phyloP scores from a whole-genome alignment of 2,888 invertebrate genomes.

The Euzetes globulus region DNA sequence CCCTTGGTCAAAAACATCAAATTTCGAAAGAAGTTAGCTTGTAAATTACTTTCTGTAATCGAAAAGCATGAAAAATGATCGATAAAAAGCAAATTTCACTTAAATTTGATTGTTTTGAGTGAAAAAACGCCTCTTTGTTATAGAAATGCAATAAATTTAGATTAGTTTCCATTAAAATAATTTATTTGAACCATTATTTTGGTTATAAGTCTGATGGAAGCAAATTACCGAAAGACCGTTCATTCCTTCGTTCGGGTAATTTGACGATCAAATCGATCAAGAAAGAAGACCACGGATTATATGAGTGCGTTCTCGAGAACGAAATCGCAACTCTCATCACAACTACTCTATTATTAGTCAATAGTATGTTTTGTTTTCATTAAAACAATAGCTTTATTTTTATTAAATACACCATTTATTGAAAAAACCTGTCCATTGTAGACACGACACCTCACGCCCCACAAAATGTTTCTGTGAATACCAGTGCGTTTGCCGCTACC shows the following conservation, averaged over 20 bases:
- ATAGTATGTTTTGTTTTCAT: conserved; percentile 43
- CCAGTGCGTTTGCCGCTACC: conserved; percentile 81
- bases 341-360: conserved; percentile 52
- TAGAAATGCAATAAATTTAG: not conserved
- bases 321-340: conserved; percentile 92
- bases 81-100: no score
- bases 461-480: conserved; percentile 81
- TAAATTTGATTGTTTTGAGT: no score
- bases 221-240: conserved; percentile 41
- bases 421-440: not conserved
- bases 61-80: no score
- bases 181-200: not conserved
- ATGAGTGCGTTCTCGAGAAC: conserved; percentile 90
- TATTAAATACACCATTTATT: no score
- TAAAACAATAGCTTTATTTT: no score
- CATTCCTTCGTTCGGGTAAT: conserved; percentile 65
- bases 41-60: no score
- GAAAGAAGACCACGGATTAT: conserved; percentile 84
- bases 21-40: no score
- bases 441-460: conserved; percentile 96
- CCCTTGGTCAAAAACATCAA: no score
- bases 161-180: not conserved
- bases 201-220: conserved; percentile 39
- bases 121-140: no score
- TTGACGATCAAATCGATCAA: conserved; percentile 79